These are phyloP conservation scores for Setophaga petechia DNA, from an alignment of 2,113 vertebrate species.

Conservation along the genomic window DNA sequence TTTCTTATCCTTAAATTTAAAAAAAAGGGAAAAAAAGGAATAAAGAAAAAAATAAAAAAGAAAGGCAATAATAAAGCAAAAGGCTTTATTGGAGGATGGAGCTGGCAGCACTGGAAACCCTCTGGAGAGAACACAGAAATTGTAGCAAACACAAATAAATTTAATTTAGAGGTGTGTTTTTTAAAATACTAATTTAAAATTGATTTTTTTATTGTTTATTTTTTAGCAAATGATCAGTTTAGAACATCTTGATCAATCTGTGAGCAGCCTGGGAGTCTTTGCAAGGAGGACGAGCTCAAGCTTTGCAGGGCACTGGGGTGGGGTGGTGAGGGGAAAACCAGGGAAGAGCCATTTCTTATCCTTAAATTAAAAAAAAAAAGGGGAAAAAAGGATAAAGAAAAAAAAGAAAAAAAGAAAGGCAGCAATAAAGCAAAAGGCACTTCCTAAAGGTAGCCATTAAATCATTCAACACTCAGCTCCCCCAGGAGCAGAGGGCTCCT, in stretches of 20 bases:
- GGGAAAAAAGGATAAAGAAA: too few relatives aligned
- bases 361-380: too few relatives aligned
- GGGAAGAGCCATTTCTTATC: too few relatives aligned
- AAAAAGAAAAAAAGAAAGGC: too few relatives aligned
- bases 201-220: background rate
- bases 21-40: too few relatives aligned
- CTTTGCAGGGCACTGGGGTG: background rate
- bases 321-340: background rate
- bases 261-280: background rate
- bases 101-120: background rate
- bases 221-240: accelerated
- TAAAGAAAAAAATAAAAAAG: too few relatives aligned
- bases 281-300: background rate
- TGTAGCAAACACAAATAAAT: accelerated
- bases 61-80: too few relatives aligned
- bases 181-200: background rate
- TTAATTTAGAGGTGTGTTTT: background rate
- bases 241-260: background rate
- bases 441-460: constrained; percentile 84
- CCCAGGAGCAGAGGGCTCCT: constrained; percentile 56
- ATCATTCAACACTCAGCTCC: constrained; percentile 76
- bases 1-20: too few relatives aligned
- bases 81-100: background rate
- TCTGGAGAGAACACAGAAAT: background rate
- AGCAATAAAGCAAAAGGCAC: background rate